Percentiles rank a stretch among this genome's conserved stretches.
These are phyloP conservation scores for Cosmia trapezina DNA, from an alignment of 2,888 invertebrate species.

Conservation along the genomic window DNA sequence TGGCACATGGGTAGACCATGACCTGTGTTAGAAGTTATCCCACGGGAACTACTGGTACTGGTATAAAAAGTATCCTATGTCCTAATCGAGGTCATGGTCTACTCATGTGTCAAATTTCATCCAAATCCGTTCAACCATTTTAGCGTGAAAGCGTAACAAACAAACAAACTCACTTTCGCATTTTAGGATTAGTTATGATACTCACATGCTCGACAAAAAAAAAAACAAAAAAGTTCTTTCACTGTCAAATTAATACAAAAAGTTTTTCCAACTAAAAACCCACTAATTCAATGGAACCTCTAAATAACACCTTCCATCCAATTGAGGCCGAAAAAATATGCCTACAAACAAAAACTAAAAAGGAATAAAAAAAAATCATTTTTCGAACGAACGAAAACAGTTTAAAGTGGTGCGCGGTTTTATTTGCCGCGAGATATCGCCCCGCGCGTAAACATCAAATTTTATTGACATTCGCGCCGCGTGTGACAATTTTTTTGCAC, in stretches of 20 bases:
- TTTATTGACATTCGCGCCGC: conserved; percentile 83
- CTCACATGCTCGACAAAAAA: background rate
- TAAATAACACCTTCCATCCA: conserved; percentile 47
- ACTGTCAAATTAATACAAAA: conserved; percentile 19
- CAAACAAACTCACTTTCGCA: too few relatives aligned
- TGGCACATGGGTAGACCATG: too few relatives aligned
- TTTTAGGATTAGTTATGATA: background rate
- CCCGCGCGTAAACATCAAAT: conserved; percentile 84
- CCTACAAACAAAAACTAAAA: conserved; percentile 53
- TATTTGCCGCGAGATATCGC: conserved; percentile 80
- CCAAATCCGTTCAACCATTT: too few relatives aligned
- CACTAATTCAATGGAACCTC: conserved; percentile 45
- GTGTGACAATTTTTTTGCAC: conserved; percentile 79
- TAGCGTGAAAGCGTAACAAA: too few relatives aligned
- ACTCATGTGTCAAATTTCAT: too few relatives aligned
- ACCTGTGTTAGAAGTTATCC: too few relatives aligned
- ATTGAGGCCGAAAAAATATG: conserved; percentile 44
- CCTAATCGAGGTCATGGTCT: too few relatives aligned
- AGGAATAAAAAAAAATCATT: conserved; percentile 71
- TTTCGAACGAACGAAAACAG: conserved; percentile 74
- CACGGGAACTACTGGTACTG: too few relatives aligned
- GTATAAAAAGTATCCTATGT: too few relatives aligned
- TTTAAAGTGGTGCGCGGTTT: conserved; percentile 76
- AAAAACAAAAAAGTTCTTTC: background rate
- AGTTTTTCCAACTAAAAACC: background rate